phyloP scores from a whole-genome alignment of 2,113 vertebrate species.

The Neopipo cinnamomea region DNA sequence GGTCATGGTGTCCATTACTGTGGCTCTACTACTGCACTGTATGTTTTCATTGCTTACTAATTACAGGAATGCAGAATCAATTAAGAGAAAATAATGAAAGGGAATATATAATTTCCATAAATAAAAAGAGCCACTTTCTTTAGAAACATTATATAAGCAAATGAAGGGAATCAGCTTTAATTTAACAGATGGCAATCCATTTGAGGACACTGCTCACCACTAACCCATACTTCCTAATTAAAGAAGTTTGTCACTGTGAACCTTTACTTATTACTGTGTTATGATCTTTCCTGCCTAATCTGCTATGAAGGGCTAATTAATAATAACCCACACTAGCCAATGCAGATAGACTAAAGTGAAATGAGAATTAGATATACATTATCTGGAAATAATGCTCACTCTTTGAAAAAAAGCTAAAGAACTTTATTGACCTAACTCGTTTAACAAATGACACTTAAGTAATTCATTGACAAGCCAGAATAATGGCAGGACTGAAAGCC shows the following conservation, averaged over 20 bases:
- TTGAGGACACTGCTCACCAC: constrained; percentile 71
- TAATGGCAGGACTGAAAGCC: constrained; percentile 29
- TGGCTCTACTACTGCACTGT: constrained; percentile 20
- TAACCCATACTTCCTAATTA: constrained; percentile 70
- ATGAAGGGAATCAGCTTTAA: constrained; percentile 50
- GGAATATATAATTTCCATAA: constrained; percentile 54
- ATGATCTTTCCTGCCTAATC: constrained; percentile 68
- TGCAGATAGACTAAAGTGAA: constrained; percentile 37
- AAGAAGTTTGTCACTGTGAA: constrained; percentile 67
- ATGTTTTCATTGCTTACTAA: constrained; percentile 52
- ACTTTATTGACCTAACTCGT: constrained; percentile 60
- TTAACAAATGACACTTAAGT: constrained; percentile 70
- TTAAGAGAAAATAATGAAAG: constrained; percentile 62
- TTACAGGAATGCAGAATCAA: constrained; percentile 59
- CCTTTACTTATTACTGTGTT: constrained; percentile 46
- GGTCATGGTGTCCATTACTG: constrained; percentile 45
- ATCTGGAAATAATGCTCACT: constrained; percentile 48
- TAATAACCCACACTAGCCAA: constrained; percentile 52
- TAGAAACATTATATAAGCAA: constrained; percentile 40
- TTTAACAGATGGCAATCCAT: constrained; percentile 59
- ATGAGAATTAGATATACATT: constrained; percentile 54
- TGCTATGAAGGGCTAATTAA: constrained; percentile 73
- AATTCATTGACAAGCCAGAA: constrained; percentile 61
- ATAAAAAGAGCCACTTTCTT: constrained; percentile 53
- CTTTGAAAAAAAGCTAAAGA: constrained; percentile 49